Base-by-base conservation (phyloP, 1,140 invertebrate species). In the Pseudomyrmex flavicornis region DNA sequence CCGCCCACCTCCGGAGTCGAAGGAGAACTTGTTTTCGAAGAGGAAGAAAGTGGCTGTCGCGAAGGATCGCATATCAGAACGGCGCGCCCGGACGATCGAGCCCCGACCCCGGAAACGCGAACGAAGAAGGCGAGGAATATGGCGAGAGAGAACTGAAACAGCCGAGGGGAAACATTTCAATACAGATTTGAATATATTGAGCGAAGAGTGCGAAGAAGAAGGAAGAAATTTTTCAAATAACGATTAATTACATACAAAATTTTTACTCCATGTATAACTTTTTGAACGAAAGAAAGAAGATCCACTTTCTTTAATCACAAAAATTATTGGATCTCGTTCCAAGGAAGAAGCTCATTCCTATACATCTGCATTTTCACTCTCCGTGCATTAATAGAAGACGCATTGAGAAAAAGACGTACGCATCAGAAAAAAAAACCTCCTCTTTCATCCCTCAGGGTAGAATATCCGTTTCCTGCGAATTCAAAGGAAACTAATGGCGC, bases 21-120 rank as follows among this genome's bases (percentile, higher is more conserved):
- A 80, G 68, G 63, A 70, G 61, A 62, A 9, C 9, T 20, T 26
- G 58, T 83, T 88, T 88, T 83, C 61, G 87, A 88, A 88, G 85
- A 88, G 59, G 59, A 52, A 88, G 62, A 35, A 26, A 35, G 20
- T 10, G 35, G 10, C 76, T 20, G 3, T 63, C 20, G 69, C 35
- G 59, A 52, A 9, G 48, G 20, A 50, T 35, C 56, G 48, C 1
- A 12, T 56, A 26, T 20, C 13, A 12, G 20, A 61, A 59, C 22
- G 69, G 22, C 76, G 63, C 75, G 62, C 75, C 15, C 44, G 20
- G n/a, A 54, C 74, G 59, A 66, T 15, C 26, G 62, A 46, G 62
- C 62, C 20, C 65, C 75, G 20, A 26, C 35, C 35, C 50, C 75
- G 44, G 63, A 79, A 79, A 26, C 75, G 50, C 22, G 46, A n/a